Evolutionary conservation across 2,888 invertebrate species (phyloP), one percentile per base, ranked within the genome.

Genomic region (Eristalis tenax): DNA sequence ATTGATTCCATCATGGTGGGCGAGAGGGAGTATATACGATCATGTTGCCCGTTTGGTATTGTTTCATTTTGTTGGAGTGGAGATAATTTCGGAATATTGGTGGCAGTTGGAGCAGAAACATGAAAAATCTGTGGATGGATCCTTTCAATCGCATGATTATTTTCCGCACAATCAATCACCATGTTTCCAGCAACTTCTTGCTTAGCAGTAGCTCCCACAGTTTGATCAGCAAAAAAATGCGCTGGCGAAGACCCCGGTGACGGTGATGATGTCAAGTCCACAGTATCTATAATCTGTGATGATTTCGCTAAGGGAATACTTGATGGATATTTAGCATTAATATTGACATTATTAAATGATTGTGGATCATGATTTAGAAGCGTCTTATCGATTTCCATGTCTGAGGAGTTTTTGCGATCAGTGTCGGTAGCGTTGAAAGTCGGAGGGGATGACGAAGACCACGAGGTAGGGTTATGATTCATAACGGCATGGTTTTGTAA

Each of bases 351-450:
- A 83, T 92, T 91, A 86, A 92, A 92, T 18, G 91, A 90, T 87
- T 92, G 90, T 0, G 92, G 92, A 89, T 91, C 91, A 78, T 92
- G 92, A 84, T 90, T 90, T 59, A 90, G 89, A 26, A 92, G 71
- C 11, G 91, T 90, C 82, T 91, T 92, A 83, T 92, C 92, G 38
- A 92, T 92, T 57, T 92, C 92, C 92, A 92, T 92, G 70, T 92
- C 92, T 65, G 92, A 93, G 1, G 92, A 92, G 59, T 83, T 71
- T 22, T 87, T 87, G 2, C 87, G 83, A 43, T 78, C 86, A 4
- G 40, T 43, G 3, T 57, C 32, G 4, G 38, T 38, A 5, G 5
- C 22, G 18, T 8, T 70, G 35, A 50, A 18, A 2, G 50, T 50
- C 2, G 82, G 57, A 2, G 85, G 56, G 6, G 81, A 28, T 11